Conservation (phyloP, 1,140 invertebrate species). For the Ostrea edulis region DNA sequence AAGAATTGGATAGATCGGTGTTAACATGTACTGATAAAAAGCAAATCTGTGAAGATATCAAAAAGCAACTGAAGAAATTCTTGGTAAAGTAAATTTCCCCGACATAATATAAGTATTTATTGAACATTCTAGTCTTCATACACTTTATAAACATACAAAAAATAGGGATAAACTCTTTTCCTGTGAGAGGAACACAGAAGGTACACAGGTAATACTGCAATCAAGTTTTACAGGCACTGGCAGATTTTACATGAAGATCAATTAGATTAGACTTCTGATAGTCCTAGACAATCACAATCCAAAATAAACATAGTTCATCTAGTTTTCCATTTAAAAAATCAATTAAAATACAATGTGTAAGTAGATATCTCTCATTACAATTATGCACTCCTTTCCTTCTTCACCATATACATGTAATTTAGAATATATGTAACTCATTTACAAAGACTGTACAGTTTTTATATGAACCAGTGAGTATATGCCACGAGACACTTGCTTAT, state of each 20-base stretch:
- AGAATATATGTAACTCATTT: neutral
- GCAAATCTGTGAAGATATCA: too few relatives aligned
- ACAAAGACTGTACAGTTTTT: conserved; percentile 1
- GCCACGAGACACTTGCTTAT: conserved; percentile 17
- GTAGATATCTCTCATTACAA: neutral
- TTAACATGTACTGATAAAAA: too few relatives aligned
- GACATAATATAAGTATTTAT: neutral
- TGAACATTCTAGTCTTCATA: neutral
- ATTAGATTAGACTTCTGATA: neutral
- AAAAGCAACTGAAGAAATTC: neutral
- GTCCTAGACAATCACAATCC: neutral
- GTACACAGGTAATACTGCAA: neutral
- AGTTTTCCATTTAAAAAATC: too few relatives aligned
- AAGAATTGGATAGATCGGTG: too few relatives aligned
- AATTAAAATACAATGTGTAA: neutral
- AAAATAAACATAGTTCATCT: too few relatives aligned
- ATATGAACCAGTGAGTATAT: neutral
- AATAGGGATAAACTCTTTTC: neutral
- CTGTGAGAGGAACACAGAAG: neutral
- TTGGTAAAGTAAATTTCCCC: neutral
- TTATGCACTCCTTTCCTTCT: neutral
- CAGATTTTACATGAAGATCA: neutral
- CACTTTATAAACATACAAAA: neutral
- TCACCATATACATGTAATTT: neutral
- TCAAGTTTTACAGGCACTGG: neutral